Base-by-base conservation (phyloP, 2,113 vertebrate genomes). In the Microcebus lehilahytsara region DNA sequence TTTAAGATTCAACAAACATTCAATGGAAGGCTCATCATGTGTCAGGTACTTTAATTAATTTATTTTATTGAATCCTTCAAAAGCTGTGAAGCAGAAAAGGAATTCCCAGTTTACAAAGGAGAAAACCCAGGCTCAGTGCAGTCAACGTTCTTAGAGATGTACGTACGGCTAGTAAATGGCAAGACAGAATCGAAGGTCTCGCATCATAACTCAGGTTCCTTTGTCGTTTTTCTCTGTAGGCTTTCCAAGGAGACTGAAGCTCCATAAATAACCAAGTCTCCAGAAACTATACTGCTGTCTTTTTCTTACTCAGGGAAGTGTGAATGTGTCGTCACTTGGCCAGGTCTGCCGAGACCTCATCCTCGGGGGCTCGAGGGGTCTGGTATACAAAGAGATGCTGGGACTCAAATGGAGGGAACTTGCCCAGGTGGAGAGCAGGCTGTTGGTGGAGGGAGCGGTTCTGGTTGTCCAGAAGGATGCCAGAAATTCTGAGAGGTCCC, bases 141-240 rank as follows among this genome's bases (percentile, higher is more conserved):
- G 89, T 96, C 75, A 42, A 46, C 42, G 84, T 92, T 96, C 88
- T 85, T 85, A 22, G 75, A 97, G 46, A 46, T 9, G 46, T 64
- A 97, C 64, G 9, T 19, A 58, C 75, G 92, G 92, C 79, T 90
- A 92, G 93, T 95, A 92, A 96, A 97, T 90, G 71, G 87, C 46
- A 51, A 90, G 66, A 93, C 96, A 79, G 84, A 96, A 96, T 67
- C 42, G 80, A 92, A 62, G 2, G 13, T 42, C 92, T 67, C 58
- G 85, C 0, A 0, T 96, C 64, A 46, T 72, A 62, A 84, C 22
- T 91, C 96, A 90, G 69, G 79, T 77, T 92, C 51, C 22, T 88
- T 92, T 91, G 93, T 93, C 96, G 6, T 93, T 93, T 94, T 95
- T 77, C 86, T 96, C 83, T 97, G 91, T 93, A 87, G 79, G 46